Evolutionary conservation across 2,888 invertebrate genomes (phyloP), one percentile per base, ranked within the genome.

Genomic region (Agelastica alni): DNA sequence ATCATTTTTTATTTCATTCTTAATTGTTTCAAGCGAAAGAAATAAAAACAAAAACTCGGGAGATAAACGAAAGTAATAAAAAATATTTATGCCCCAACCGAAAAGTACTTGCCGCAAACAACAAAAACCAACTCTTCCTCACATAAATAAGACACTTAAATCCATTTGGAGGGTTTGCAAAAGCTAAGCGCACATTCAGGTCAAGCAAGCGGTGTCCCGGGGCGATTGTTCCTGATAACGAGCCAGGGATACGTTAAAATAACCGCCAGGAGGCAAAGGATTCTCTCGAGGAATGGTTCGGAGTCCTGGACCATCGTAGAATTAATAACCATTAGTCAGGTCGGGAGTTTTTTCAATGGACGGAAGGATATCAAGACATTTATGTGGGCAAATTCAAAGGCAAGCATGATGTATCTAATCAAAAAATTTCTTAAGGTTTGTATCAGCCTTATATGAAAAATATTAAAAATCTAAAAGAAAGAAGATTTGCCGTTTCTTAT

Each of bases 151-250:
- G 55, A 51, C 54, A 55, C 59, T 62, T 65, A 47, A 63, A 67
- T 64, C 63, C 63, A 60, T 67, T 67, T 61, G 44, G 55, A 57
- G 42, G 47, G 47, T 57, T 58, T 49, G 59, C 60, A 62, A 61
- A 61, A 65, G 58, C 61, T 61, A 59, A 63, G 53, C 55, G 55
- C 62, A 59, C 67, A 67, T 69, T 63, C 64, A 62, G 68, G 66
- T 68, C 69, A 68, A 69, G 66, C 63, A 64, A 67, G 64, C 69
- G 66, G 66, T 62, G 65, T 66, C 71, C 69, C 71, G 64, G 66
- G 69, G 70, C 70, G 72, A 74, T 74, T 73, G 71, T 71, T 71
- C 67, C 66, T 64, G 73, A 73, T 73, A 74, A 72, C 72, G 71
- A 72, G 69, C 64, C 56, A 55, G 63, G 44, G 68, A 64, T 53